Percentiles rank a stretch among this genome's conserved stretches.
Conservation (phyloP, 2,113 vertebrate genomes). For the Raja brachyura region DNA sequence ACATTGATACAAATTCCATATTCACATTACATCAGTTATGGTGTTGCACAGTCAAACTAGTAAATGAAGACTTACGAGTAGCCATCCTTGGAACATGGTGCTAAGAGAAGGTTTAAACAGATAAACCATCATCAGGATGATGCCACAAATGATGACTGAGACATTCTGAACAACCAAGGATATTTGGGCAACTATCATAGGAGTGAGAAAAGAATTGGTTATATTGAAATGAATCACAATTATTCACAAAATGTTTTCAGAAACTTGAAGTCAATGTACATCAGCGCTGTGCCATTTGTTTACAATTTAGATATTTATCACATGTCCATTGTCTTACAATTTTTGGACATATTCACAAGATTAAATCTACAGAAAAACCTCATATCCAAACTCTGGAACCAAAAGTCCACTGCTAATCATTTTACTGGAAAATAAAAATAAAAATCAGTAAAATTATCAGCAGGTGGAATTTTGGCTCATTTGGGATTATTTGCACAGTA, state of each 20-base stretch:
- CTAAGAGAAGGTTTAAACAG: constrained; percentile 74
- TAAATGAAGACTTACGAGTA: constrained; percentile 74
- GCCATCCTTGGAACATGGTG: constrained; percentile 83
- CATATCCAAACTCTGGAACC: background rate
- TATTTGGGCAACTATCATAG: constrained; percentile 80
- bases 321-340: background rate
- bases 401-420: background rate
- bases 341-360: background rate
- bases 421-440: background rate
- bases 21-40: background rate
- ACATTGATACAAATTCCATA: background rate
- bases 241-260: background rate
- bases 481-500: background rate
- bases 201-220: constrained; percentile 40
- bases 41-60: constrained; percentile 3
- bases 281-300: background rate
- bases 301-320: background rate
- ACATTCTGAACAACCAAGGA: constrained; percentile 89
- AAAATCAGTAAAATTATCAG: background rate
- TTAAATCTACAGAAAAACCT: background rate
- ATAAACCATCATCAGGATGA: constrained; percentile 93
- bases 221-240: background rate
- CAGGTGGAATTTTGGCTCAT: background rate
- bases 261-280: background rate
- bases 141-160: constrained; percentile 82